phyloP scores from a whole-genome alignment of 2,888 invertebrate species.

The Subacronicta megacephala region DNA sequence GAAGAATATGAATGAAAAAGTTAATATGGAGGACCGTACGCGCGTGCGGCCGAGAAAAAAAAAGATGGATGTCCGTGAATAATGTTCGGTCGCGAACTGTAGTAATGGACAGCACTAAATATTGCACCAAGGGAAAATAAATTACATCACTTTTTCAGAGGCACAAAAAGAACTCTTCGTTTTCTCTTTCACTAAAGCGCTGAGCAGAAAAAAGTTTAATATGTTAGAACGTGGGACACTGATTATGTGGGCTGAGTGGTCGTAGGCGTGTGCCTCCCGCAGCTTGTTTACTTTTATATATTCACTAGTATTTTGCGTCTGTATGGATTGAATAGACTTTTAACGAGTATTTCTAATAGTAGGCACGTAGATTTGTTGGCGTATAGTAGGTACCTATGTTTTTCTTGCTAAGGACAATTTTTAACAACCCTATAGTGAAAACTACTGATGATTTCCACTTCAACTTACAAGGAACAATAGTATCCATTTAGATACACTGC shows the following conservation, averaged over 20 bases:
- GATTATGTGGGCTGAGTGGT: constrained; percentile 55
- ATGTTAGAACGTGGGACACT: constrained; percentile 71
- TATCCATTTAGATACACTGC: no score
- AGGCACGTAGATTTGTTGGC: constrained; percentile 8
- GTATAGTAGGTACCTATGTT: background rate
- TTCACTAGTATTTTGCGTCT: constrained; percentile 48
- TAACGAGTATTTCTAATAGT: no score
- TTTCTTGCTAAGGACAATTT: no score
- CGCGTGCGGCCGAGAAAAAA: constrained; percentile 78
- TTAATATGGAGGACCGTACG: constrained; percentile 81
- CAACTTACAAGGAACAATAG: no score
- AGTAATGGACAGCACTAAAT: constrained; percentile 90
- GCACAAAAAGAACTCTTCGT: constrained; percentile 86
- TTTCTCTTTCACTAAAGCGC: constrained; percentile 79
- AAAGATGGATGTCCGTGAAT: constrained; percentile 87
- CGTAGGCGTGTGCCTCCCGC: constrained; percentile 31
- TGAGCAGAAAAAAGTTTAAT: constrained; percentile 83
- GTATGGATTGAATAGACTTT: constrained; percentile 7
- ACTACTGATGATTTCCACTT: no score
- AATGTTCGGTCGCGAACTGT: constrained; percentile 89
- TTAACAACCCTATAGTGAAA: no score
- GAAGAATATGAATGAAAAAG: constrained; percentile 83
- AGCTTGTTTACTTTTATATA: constrained; percentile 43
- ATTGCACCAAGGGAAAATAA: constrained; percentile 88
- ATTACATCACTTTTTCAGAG: constrained; percentile 87